Evolutionary conservation across 2,888 invertebrate genomes (phyloP).

Genomic region (Falcaria lacertinaria): DNA sequence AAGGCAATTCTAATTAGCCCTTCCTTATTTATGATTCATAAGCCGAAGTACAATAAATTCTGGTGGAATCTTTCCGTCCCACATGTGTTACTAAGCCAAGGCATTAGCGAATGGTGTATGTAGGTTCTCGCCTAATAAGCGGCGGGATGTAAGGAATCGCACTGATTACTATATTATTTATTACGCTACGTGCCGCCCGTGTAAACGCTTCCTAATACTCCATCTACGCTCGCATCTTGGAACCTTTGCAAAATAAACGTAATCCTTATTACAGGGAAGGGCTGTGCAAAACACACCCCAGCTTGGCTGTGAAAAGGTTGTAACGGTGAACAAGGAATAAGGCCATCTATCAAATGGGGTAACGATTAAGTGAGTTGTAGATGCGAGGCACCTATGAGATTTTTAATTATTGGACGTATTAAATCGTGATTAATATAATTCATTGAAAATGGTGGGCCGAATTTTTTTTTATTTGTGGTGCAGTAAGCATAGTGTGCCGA

Average conservation of each 20-base stretch:
- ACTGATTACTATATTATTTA: conserved; percentile 80
- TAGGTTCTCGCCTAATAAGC: conserved; percentile 76
- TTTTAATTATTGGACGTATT: conserved; percentile 71
- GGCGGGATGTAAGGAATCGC: conserved; percentile 78
- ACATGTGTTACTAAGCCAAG: conserved; percentile 75
- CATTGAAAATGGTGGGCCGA: no score
- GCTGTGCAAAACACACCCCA: conserved; percentile 1
- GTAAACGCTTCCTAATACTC: conserved; percentile 77
- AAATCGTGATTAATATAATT: conserved; percentile 60
- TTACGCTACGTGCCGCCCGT: conserved; percentile 76
- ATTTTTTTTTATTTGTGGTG: no score
- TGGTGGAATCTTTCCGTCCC: conserved; percentile 72
- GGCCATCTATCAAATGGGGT: conserved; percentile 67
- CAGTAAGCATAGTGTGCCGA: no score
- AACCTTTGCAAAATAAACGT: conserved; percentile 45
- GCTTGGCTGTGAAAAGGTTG: conserved; percentile 44
- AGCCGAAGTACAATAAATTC: conserved; percentile 78
- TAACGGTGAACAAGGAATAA: conserved; percentile 33
- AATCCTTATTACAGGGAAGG: conserved; percentile 2
- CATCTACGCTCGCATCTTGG: conserved; percentile 53
- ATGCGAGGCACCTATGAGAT: conserved; percentile 58
- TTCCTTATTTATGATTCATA: conserved; percentile 78
- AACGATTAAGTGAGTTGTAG: conserved; percentile 68
- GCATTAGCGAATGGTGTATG: conserved; percentile 77
- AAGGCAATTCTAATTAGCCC: conserved; percentile 73